phyloP scores from a whole-genome alignment of 2,888 invertebrate genomes.

The Eremobia ochroleuca region DNA sequence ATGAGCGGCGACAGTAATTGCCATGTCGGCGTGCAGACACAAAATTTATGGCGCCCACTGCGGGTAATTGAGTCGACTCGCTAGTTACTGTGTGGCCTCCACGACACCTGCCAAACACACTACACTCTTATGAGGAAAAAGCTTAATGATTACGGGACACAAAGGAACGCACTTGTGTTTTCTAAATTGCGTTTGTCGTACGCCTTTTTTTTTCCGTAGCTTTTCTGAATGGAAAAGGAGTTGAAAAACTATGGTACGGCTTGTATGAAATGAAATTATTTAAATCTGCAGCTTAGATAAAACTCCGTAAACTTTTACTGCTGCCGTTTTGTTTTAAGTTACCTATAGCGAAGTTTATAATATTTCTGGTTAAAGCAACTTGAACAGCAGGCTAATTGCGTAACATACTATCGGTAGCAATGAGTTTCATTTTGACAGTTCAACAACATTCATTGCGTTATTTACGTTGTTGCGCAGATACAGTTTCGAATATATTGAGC shows the following conservation, averaged over 20 bases:
- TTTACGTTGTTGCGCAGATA: too few species aligned
- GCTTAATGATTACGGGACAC: conserved; percentile 53
- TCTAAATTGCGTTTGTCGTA: conserved; percentile 28
- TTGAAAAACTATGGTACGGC: conserved; percentile 2
- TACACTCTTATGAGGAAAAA: conserved; percentile 59
- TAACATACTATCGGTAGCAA: too few species aligned
- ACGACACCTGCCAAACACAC: conserved; percentile 78
- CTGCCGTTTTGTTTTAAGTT: neutral
- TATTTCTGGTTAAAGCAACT: conserved; percentile 23
- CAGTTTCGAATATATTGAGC: too few species aligned
- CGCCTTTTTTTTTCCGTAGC: conserved; percentile 30
- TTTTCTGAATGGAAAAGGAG: neutral
- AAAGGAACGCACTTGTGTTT: conserved; percentile 34
- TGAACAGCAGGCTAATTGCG: too few species aligned
- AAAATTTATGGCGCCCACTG: conserved; percentile 86
- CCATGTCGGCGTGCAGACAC: conserved; percentile 87
- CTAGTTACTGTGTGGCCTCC: conserved; percentile 74
- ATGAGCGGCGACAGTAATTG: conserved; percentile 90
- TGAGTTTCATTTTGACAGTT: too few species aligned
- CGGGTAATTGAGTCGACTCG: conserved; percentile 86
- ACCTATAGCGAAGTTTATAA: conserved; percentile 3
- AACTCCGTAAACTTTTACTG: conserved; percentile 14
- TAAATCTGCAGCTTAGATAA: conserved; percentile 14
- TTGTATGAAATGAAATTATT: conserved; percentile 15
- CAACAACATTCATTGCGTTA: too few species aligned